Base-by-base conservation (phyloP, 2,888 invertebrate species). In the Stenodema calcarata region DNA sequence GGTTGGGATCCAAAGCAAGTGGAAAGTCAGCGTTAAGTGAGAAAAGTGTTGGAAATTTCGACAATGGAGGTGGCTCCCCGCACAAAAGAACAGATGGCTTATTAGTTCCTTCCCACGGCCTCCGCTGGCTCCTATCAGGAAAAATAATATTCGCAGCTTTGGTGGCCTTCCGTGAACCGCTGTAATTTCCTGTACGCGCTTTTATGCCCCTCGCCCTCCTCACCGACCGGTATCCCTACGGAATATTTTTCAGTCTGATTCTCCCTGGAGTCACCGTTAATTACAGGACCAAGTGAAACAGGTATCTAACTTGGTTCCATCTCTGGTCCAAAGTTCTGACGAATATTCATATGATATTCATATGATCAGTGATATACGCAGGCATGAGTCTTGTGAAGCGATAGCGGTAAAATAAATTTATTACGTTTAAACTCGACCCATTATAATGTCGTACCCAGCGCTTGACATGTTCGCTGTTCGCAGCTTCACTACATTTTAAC, bases 11-110 rank as follows among this genome's bases (percentile, higher is more conserved):
- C 28, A 70, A 70, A 28, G 70, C 70, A 70, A 70, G 70, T 70
- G 70, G 70, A 70, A 70, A 70, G 70, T 70, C 70, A n/a, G 70
- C 70, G 70, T 70, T 70, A 70, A 70, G 70, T 70, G 70, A 70
- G 70, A 70, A 70, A 70, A 70, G 70, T 70, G 70, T 70, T 70
- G 70, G 70, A 70, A 70, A 70, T 70, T 70, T 70, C 70, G 28
- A 70, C 70, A 70, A 70, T 70, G 28, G 70, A 70, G 28, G 35
- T 16, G 14, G 30, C 70, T 35, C 35, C n/a, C n/a, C 70, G 28
- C 70, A 70, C 70, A 70, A 70, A 70, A 70, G 70, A 70, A 70
- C 70, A 70, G 70, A 70, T 70, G 70, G 70, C 70, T 70, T 70
- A 70, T 70, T 70, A 70, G 70, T 70, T 70, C 70, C 70, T 70